Evolutionary conservation across 1,140 invertebrate species (phyloP).

Genomic region (Zophobas morio): DNA sequence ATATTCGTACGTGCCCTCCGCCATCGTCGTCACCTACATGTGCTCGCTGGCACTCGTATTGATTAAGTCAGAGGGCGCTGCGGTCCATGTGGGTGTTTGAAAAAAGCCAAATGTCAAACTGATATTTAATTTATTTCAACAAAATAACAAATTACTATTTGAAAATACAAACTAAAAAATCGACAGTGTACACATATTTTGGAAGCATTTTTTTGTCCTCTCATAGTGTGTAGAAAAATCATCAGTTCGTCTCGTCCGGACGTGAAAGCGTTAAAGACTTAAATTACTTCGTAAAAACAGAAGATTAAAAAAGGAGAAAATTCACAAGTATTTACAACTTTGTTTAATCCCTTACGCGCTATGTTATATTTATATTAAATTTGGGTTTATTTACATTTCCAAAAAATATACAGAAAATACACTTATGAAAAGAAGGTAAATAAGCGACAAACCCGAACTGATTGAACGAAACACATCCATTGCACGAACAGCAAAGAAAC

Average conservation of each 20-base stretch:
- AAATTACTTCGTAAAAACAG: conserved; percentile 63
- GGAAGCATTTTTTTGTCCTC: conserved; percentile 62
- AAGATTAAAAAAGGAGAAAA: conserved; percentile 59
- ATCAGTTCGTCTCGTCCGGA: conserved; percentile 61
- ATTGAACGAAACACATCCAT: conserved; percentile 4
- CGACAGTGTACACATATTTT: conserved; percentile 64
- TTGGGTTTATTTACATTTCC: conserved; percentile 61
- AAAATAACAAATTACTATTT: conserved; percentile 65
- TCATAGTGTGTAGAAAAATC: conserved; percentile 65
- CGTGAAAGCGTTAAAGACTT: conserved; percentile 58
- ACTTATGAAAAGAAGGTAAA: conserved; percentile 50
- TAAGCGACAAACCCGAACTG: conserved; percentile 11
- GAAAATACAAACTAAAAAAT: conserved; percentile 66
- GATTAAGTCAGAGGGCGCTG: neutral
- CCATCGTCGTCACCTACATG: conserved; percentile 64
- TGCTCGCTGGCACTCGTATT: conserved; percentile 44
- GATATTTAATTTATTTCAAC: conserved; percentile 66
- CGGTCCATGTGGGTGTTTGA: neutral
- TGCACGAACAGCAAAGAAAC: conserved; percentile 29
- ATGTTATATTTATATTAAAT: conserved; percentile 56
- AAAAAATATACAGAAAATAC: conserved; percentile 55
- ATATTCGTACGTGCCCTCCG: conserved; percentile 77
- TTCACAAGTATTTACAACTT: conserved; percentile 64
- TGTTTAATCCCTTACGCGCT: conserved; percentile 53
- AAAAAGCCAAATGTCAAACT: conserved; percentile 54